Evolutionary conservation across 1,140 invertebrate species (phyloP).

Genomic region (Ceratina calcarata): DNA sequence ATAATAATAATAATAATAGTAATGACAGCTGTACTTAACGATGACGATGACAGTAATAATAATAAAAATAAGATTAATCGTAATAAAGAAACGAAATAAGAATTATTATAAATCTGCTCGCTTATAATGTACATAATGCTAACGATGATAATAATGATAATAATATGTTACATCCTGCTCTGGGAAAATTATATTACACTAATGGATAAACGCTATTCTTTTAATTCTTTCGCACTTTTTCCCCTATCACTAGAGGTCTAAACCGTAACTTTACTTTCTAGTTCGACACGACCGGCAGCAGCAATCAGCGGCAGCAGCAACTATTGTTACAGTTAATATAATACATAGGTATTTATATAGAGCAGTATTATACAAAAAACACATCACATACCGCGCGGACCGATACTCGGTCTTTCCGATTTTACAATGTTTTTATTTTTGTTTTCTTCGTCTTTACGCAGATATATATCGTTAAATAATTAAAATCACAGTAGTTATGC

Average conservation of each 20-base stretch:
- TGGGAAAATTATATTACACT: slow-evolving; percentile 77
- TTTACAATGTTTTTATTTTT: slow-evolving; percentile 68
- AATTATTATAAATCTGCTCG: slow-evolving; percentile 70
- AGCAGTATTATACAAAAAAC: slow-evolving; percentile 80
- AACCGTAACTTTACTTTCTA: slow-evolving; percentile 62
- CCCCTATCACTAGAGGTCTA: slow-evolving; percentile 61
- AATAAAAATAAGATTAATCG: slow-evolving; percentile 65
- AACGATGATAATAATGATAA: slow-evolving; percentile 69
- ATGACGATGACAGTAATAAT: slow-evolving; percentile 61
- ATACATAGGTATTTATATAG: slow-evolving; percentile 81
- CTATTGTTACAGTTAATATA: slow-evolving; percentile 77
- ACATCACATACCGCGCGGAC: slow-evolving; percentile 79
- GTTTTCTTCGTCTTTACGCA: slow-evolving; percentile 69
- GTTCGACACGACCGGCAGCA: slow-evolving; percentile 71
- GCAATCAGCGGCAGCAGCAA: slow-evolving; percentile 72
- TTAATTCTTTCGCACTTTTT: slow-evolving; percentile 57
- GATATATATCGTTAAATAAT: slow-evolving; percentile 80
- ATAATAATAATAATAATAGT: slow-evolving; percentile 56
- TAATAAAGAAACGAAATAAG: slow-evolving; percentile 65
- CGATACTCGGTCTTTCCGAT: slow-evolving; percentile 61
- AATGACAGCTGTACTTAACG: slow-evolving; percentile 32
- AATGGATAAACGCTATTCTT: slow-evolving; percentile 72
- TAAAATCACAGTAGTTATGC: slow-evolving; percentile 82
- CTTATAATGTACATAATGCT: slow-evolving; percentile 74
- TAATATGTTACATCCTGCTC: slow-evolving; percentile 78